phyloP scores from a whole-genome alignment of 2,888 invertebrate species.

The Cheilosia vernalis region DNA sequence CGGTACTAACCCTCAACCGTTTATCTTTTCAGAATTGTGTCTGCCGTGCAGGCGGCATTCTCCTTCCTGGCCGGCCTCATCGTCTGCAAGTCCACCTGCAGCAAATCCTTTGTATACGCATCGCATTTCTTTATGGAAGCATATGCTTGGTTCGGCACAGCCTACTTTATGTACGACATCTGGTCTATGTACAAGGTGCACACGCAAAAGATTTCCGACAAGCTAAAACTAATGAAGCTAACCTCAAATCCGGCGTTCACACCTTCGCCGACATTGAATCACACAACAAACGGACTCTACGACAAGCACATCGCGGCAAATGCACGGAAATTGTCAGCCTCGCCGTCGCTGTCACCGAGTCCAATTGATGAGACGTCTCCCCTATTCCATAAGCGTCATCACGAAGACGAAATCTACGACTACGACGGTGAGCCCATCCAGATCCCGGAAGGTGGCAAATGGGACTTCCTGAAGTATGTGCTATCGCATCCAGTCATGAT shows the following conservation, averaged over 20 bases:
- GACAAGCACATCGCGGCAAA: constrained; percentile 77
- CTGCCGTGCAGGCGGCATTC: constrained; percentile 88
- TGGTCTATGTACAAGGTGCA: constrained; percentile 92
- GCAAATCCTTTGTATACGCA: constrained; percentile 87
- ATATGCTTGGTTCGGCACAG: constrained; percentile 91
- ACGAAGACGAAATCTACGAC: constrained; percentile 81
- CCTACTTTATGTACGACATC: constrained; percentile 91
- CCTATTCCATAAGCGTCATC: constrained; percentile 75
- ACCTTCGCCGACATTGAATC: constrained; percentile 72
- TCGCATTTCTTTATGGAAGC: constrained; percentile 90
- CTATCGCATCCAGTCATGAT: constrained; percentile 88
- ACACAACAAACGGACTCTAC: constrained; percentile 77
- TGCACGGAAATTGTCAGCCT: constrained; percentile 49
- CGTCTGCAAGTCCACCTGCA: constrained; percentile 88
- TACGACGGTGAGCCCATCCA: constrained; percentile 80
- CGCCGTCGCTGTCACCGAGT: constrained; percentile 48
- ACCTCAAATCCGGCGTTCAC: constrained; percentile 76
- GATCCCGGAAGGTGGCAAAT: constrained; percentile 81
- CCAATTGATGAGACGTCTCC: constrained; percentile 62
- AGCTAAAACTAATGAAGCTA: constrained; percentile 80
- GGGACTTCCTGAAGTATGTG: constrained; percentile 85
- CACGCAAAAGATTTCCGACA: constrained; percentile 83
- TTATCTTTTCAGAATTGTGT: constrained; percentile 86
- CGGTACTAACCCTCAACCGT: neutral
- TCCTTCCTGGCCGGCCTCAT: constrained; percentile 88